A percentile compares a stretch with the other conserved stretches of the same genome.
Evolutionary conservation across 2,888 invertebrate genomes (phyloP).

Genomic region (Microchrysa polita): DNA sequence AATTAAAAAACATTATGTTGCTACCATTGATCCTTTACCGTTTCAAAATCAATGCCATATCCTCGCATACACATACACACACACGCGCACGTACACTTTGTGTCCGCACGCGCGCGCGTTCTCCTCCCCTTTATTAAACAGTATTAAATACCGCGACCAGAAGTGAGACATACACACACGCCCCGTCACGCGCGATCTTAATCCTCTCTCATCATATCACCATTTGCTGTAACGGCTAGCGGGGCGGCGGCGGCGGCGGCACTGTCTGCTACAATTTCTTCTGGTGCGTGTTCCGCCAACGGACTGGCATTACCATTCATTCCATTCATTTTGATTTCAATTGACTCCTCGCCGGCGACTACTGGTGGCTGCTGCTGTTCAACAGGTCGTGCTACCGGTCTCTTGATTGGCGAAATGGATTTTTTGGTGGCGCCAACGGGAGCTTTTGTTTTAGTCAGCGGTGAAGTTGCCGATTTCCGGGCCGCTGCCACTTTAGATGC

Average conservation of each 20-base stretch:
- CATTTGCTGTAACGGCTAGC: not conserved
- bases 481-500: not conserved
- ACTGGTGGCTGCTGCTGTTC: too few relatives aligned
- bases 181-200: not conserved
- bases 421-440: too few relatives aligned
- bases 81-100: too few relatives aligned
- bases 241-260: not conserved
- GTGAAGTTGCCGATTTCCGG: conserved; percentile 1
- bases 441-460: not conserved
- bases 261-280: not conserved
- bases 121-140: not conserved
- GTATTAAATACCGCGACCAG: conserved; percentile 18
- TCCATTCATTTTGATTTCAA: conserved; percentile 37
- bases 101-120: not conserved
- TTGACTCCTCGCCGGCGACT: not conserved
- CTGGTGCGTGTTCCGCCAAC: not conserved
- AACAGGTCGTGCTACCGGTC: too few relatives aligned
- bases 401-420: too few relatives aligned
- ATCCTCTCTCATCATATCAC: conserved; percentile 12
- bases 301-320: conserved; percentile 20
- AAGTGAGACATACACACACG: not conserved
- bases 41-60: too few relatives aligned
- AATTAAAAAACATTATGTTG: too few relatives aligned
- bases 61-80: too few relatives aligned
- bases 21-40: too few relatives aligned